Percentiles rank a stretch among this genome's conserved stretches.
These are phyloP conservation scores for Aulostomus chinensis DNA, from an alignment of 2,797 vertebrate genomes.

Conservation along the genomic window DNA sequence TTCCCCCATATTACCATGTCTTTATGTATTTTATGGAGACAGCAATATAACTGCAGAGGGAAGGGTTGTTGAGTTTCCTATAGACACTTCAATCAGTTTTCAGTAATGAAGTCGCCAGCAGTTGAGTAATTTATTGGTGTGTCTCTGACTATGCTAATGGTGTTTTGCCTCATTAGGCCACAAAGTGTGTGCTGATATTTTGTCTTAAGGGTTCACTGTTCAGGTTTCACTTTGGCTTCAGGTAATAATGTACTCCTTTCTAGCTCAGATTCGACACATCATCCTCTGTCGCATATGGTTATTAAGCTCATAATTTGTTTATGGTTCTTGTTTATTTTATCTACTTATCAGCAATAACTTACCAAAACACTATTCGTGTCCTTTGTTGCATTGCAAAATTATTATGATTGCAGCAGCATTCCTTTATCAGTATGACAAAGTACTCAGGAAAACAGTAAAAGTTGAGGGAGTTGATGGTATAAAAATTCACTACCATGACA, in stretches of 20 bases:
- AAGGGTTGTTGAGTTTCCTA: conserved; percentile 57
- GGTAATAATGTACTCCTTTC: conserved; percentile 40
- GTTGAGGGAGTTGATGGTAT: conserved; percentile 27
- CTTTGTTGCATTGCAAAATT: conserved; percentile 15
- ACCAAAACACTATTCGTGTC: conserved; percentile 22
- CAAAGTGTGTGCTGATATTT: conserved; percentile 47
- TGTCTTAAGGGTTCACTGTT: conserved; percentile 30
- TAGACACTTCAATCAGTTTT: conserved; percentile 61
- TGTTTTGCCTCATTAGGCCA: conserved; percentile 65
- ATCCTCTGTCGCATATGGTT: conserved; percentile 24
- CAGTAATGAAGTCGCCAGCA: conserved; percentile 68
- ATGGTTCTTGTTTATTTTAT: conserved; percentile 54
- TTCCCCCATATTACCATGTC: conserved; percentile 61
- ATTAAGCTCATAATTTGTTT: conserved; percentile 36
- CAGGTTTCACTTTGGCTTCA: conserved; percentile 31
- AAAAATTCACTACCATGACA: conserved; percentile 47
- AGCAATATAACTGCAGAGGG: conserved; percentile 45
- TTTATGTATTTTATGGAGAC: conserved; percentile 67
- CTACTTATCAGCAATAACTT: conserved; percentile 25
- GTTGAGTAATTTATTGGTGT: conserved; percentile 67
- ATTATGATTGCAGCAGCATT: conserved; percentile 3
- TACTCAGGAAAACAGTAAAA: conserved; percentile 12
- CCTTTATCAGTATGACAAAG: conserved; percentile 40
- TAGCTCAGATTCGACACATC: conserved; percentile 19
- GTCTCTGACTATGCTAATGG: conserved; percentile 59